phyloP scores from a whole-genome alignment of 2,113 vertebrate species.

The Gymnarchus niloticus region DNA sequence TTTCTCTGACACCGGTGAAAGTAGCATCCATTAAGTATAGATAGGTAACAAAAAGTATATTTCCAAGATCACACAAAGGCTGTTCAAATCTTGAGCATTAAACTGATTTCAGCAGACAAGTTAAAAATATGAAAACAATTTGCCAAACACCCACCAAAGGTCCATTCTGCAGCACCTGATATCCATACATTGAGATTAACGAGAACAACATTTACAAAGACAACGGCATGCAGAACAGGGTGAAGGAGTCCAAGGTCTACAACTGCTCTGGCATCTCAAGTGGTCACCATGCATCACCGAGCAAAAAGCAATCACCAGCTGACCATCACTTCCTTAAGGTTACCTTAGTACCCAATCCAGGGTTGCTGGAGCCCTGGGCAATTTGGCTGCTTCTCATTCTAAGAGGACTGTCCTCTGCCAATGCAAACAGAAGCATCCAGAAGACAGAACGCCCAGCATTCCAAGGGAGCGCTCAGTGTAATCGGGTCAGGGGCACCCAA shows the following conservation, averaged over 20 bases:
- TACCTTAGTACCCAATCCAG: constrained; percentile 33
- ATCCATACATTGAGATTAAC: neutral
- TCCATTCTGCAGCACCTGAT: neutral
- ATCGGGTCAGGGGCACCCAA: neutral
- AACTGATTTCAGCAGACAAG: neutral
- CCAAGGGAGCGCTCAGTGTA: neutral
- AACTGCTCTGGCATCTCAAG: neutral
- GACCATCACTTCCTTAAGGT: constrained; percentile 28
- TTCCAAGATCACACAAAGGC: neutral
- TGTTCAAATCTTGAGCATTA: neutral
- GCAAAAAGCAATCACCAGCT: constrained; percentile 35
- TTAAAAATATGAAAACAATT: neutral
- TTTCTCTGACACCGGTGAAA: too few species aligned
- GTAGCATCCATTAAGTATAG: neutral
- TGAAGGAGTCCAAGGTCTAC: neutral
- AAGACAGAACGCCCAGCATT: neutral
- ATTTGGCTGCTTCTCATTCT: constrained; percentile 28
- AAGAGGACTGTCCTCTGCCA: neutral
- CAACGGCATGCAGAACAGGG: neutral
- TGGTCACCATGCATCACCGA: constrained; percentile 30
- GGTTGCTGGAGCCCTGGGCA: constrained; percentile 30
- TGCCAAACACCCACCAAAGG: neutral
- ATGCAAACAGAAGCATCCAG: neutral
- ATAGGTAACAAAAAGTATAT: neutral
- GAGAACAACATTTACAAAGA: neutral